phyloP scores from a whole-genome alignment of 2,888 invertebrate genomes.

The Chalcosyrphus nemorum region DNA sequence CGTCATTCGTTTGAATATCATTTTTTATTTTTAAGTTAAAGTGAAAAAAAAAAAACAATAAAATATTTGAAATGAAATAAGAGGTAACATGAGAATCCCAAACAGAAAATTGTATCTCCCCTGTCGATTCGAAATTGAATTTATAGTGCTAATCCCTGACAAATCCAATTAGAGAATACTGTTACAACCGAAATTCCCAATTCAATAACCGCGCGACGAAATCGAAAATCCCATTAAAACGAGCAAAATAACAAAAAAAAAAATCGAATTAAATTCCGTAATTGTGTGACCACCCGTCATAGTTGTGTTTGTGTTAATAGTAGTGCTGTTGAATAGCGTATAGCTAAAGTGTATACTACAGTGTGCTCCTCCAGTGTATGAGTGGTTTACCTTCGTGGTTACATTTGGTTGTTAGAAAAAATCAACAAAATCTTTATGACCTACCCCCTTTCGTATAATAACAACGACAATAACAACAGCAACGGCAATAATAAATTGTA shows the following conservation, averaged over 20 bases:
- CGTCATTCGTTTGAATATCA: slow-evolving; percentile 52
- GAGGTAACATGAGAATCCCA: slow-evolving; percentile 12
- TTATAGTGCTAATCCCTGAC: slow-evolving; percentile 9
- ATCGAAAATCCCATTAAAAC: slow-evolving; percentile 61
- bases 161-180: slow-evolving; percentile 57
- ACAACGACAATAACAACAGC: slow-evolving; percentile 34
- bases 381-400: slow-evolving; percentile 72
- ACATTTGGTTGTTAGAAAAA: slow-evolving; percentile 59
- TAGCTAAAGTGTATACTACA: slow-evolving; percentile 20
- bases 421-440: slow-evolving; percentile 50
- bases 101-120: background rate
- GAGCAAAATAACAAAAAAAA: slow-evolving; percentile 29
- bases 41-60: slow-evolving; percentile 18
- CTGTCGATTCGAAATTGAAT: background rate
- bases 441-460: background rate
- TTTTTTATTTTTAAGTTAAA: slow-evolving; percentile 29
- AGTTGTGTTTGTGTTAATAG: slow-evolving; percentile 50
- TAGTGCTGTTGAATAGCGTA: slow-evolving; percentile 58
- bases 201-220: slow-evolving; percentile 44
- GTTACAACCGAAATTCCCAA: slow-evolving; percentile 35
- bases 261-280: slow-evolving; percentile 54
- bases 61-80: slow-evolving; percentile 12
- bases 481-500: background rate
- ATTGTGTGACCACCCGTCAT: slow-evolving; percentile 59
- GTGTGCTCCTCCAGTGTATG: slow-evolving; percentile 51